Evolutionary conservation across 2,888 invertebrate genomes (phyloP).

Genomic region (Julus scandinavius): DNA sequence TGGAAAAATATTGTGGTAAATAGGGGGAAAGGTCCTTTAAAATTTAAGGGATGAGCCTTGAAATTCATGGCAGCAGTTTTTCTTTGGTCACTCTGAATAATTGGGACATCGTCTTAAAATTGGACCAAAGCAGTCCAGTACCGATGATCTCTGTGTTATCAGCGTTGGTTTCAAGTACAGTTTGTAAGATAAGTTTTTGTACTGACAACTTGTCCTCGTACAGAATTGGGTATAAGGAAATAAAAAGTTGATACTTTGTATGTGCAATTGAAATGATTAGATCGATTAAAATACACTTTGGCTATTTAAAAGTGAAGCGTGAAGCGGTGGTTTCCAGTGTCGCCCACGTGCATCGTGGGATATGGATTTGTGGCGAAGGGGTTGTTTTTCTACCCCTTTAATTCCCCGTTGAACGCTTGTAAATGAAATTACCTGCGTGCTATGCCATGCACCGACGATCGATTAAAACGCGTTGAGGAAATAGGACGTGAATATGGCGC

Average conservation of each 20-base stretch:
- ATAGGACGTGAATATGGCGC: slow-evolving; percentile 16
- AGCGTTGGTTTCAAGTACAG: too few species aligned
- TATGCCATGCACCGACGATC: slow-evolving; percentile 33
- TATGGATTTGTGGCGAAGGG: not conserved
- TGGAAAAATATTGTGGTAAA: too few species aligned
- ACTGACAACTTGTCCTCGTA: not conserved
- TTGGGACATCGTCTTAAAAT: too few species aligned
- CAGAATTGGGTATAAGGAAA: not conserved
- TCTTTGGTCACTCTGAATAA: too few species aligned
- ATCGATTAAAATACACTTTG: not conserved
- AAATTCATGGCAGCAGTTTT: too few species aligned
- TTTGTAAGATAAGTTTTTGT: too few species aligned
- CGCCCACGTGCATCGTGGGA: not conserved
- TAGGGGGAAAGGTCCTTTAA: too few species aligned
- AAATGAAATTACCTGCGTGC: slow-evolving; percentile 3
- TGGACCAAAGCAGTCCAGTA: too few species aligned
- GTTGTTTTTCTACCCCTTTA: not conserved
- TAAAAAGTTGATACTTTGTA: not conserved
- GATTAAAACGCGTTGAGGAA: slow-evolving; percentile 23
- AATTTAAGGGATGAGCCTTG: too few species aligned
- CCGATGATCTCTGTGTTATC: too few species aligned
- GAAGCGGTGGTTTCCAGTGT: not conserved
- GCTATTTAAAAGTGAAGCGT: slow-evolving; percentile 13
- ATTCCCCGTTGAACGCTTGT: not conserved
- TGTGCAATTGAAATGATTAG: not conserved